Conservation (phyloP, 2,113 vertebrate species). For the human region GRCh38 chr12:76569001-76569500, state of each 20-base stretch:
- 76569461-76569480: neutral
- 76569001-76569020: conserved; percentile 12
- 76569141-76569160: conserved; percentile 59
- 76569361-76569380: conserved; percentile 19
- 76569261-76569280: conserved; percentile 34
- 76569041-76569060: conserved; percentile 29
- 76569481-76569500: neutral
- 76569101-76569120: conserved; percentile 53
- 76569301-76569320: neutral
- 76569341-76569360: conserved; percentile 55
- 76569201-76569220: conserved; percentile 64
- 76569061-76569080: conserved; percentile 16
- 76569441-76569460: conserved; percentile 46
- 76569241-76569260: conserved; percentile 54
- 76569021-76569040: neutral
- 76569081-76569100: conserved; percentile 50
- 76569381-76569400: conserved; percentile 4
- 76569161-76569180: conserved; percentile 57
- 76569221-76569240: conserved; percentile 68
- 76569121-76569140: conserved; percentile 53
- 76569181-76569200: conserved; percentile 66
- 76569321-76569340: conserved; percentile 64
- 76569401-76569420: neutral
- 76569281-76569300: conserved; percentile 30
- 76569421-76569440: neutral